Conservation (phyloP, 2,113 vertebrate species). For the Elephas maximus region DNA sequence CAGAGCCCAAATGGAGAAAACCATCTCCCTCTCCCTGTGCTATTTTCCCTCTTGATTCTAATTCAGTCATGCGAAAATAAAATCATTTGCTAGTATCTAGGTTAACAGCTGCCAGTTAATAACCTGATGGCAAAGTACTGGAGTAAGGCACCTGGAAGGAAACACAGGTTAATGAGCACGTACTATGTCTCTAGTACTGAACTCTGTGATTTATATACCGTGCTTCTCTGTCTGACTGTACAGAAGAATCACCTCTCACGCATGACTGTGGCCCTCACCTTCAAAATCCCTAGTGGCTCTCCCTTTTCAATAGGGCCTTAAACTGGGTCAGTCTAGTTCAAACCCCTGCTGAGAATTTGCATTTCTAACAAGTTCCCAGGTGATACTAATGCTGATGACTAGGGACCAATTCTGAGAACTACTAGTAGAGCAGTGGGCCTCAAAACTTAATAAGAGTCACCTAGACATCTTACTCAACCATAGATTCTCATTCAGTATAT, state of each 20-base stretch:
- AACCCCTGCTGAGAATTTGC: no score
- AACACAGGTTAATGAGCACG: no score
- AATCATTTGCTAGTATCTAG: not conserved
- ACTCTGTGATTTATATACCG: not conserved
- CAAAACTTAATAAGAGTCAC: no score
- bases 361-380: no score
- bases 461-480: no score
- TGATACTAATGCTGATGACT: no score
- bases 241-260: not conserved
- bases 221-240: not conserved
- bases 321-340: no score
- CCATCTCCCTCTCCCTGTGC: not conserved
- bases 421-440: no score
- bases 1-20: not conserved
- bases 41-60: conserved; percentile 50
- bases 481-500: no score
- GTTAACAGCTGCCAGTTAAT: not conserved
- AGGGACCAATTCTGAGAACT: no score
- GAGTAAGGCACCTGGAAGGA: not conserved
- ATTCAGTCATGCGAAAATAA: conserved; percentile 11
- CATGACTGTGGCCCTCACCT: not conserved
- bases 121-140: not conserved
- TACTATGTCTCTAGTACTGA: not conserved
- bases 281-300: conserved; percentile 5
- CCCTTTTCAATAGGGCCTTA: not conserved